Conservation (phyloP, 2,113 vertebrate genomes). For the Hirundichthys speculiger region DNA sequence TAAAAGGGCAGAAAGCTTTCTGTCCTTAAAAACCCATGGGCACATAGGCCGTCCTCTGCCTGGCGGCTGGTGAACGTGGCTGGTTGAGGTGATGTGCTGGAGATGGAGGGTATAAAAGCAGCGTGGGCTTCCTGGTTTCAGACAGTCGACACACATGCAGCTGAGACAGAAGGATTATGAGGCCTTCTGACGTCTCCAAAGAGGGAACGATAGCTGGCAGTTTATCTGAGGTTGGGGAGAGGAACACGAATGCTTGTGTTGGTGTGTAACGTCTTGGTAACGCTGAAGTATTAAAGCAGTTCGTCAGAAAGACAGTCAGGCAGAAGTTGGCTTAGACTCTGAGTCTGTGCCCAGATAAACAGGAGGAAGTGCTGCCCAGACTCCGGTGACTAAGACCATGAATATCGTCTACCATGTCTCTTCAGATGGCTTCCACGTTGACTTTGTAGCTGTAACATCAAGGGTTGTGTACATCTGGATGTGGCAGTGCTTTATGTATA, state of each 20-base stretch:
- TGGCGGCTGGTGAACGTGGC: background rate
- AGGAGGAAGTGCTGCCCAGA: constrained; percentile 54
- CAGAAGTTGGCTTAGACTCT: constrained; percentile 15
- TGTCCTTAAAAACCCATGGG: constrained; percentile 4
- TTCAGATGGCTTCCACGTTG: constrained; percentile 2
- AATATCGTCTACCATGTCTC: constrained; percentile 1
- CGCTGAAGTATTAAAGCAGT: constrained; percentile 21
- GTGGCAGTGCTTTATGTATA: background rate
- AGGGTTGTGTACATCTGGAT: constrained; percentile 2
- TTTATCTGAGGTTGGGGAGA: constrained; percentile 2
- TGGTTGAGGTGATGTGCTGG: background rate
- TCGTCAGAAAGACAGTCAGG: constrained; percentile 23
- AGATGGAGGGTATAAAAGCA: constrained; percentile 28
- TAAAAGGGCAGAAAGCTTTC: constrained; percentile 76
- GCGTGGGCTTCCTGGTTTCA: constrained; percentile 39
- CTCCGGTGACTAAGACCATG: constrained; percentile 23
- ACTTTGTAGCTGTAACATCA: constrained; percentile 10
- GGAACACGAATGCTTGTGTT: background rate
- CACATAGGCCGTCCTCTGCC: background rate
- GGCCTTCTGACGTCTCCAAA: background rate
- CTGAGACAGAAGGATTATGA: background rate
- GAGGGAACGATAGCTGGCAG: background rate
- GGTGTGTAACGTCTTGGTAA: constrained; percentile 24
- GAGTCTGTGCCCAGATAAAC: constrained; percentile 31
- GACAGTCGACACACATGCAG: background rate